These are phyloP conservation scores for Spicauda simplicius DNA, from an alignment of 2,888 invertebrate species.

Conservation along the genomic window DNA sequence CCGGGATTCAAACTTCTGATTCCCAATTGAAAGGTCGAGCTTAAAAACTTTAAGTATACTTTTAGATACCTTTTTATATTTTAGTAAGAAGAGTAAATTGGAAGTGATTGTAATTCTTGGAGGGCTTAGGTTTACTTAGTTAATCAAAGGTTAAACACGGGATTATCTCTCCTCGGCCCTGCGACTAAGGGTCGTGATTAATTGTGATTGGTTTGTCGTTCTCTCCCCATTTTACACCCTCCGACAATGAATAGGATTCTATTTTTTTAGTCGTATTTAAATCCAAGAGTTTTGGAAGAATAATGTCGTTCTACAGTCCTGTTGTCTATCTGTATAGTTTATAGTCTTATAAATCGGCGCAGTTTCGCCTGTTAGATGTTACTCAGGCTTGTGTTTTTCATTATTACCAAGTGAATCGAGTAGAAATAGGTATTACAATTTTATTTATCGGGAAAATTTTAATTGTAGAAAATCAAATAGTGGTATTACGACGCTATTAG, in stretches of 20 bases:
- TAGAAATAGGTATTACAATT: too few species aligned
- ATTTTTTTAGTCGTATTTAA: background rate
- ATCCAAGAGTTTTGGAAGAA: background rate
- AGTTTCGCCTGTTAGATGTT: too few species aligned
- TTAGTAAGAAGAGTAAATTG: background rate
- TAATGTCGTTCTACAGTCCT: background rate
- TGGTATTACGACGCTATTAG: too few species aligned
- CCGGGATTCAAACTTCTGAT: background rate
- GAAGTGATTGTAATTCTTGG: background rate
- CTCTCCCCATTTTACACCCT: background rate
- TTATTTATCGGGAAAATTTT: too few species aligned
- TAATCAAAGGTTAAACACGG: conserved; percentile 6
- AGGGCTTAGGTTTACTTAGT: background rate
- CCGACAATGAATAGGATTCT: background rate
- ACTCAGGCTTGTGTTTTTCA: too few species aligned
- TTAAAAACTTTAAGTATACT: too few species aligned
- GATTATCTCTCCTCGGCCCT: background rate
- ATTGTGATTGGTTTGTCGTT: conserved; percentile 2
- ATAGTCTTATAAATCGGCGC: too few species aligned
- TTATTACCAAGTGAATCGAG: too few species aligned
- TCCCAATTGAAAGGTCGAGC: too few species aligned
- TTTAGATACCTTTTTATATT: background rate
- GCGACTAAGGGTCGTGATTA: conserved; percentile 6
- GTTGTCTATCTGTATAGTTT: background rate
- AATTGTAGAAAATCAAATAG: too few species aligned